A percentile compares a stretch with the other conserved stretches of the same genome.
Conservation (phyloP, 2,888 invertebrate species). For the Elysia crispata region DNA sequence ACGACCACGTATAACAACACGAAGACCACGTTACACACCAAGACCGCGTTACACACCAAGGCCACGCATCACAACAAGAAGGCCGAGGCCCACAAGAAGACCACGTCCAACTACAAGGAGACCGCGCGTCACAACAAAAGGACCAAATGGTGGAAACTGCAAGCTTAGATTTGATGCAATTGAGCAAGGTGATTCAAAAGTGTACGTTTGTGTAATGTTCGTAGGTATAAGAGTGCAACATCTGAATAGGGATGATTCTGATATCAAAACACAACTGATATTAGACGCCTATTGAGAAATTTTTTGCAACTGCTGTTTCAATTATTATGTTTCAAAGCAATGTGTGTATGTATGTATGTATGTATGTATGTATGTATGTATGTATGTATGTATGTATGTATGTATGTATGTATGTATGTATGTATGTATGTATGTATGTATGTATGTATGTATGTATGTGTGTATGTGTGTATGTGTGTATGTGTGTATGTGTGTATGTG, state of each 20-base stretch:
- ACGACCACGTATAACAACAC: not conserved
- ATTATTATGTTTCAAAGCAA: not conserved
- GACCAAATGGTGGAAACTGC: not conserved
- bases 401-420: constrained; percentile 26
- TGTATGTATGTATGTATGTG: not conserved
- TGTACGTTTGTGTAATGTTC: too few species aligned
- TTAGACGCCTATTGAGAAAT: too few species aligned
- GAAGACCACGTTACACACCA: too few species aligned
- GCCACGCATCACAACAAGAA: not conserved
- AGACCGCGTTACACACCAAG: not conserved
- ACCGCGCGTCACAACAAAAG: not conserved
- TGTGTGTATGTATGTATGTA: constrained; percentile 33
- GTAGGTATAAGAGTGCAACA: too few species aligned
- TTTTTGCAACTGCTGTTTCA: too few species aligned
- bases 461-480: too few species aligned
- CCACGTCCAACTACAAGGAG: not conserved
- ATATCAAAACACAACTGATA: too few species aligned
- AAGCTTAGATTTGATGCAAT: constrained; percentile 25
- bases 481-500: too few species aligned
- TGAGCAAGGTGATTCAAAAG: constrained; percentile 10
- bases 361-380: constrained; percentile 30
- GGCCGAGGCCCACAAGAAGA: not conserved
- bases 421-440: constrained; percentile 34
- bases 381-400: constrained; percentile 32
- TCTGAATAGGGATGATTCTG: too few species aligned